Evolutionary conservation across 1,140 invertebrate species (phyloP).

Genomic region (Lutraria rhynchaena): DNA sequence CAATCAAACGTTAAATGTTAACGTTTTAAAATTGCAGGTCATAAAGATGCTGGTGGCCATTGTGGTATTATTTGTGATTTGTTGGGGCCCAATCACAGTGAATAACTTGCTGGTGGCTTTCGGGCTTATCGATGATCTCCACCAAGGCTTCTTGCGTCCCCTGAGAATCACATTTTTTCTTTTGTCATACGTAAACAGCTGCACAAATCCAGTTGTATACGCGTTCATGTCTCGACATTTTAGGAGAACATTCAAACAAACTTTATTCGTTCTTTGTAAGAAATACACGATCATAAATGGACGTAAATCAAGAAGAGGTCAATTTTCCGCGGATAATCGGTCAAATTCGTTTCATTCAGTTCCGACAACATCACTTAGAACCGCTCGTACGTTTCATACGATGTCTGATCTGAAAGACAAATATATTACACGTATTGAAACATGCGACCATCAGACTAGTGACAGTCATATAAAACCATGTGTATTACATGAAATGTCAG

Average conservation of each 20-base stretch:
- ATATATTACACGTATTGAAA: no score
- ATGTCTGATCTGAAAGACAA: conserved; percentile 39
- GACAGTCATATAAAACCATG: no score
- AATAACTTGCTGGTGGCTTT: conserved; percentile 83
- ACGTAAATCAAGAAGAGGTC: neutral
- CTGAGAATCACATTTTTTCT: conserved; percentile 87
- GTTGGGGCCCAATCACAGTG: conserved; percentile 83
- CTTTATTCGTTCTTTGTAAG: conserved; percentile 77
- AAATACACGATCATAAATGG: neutral
- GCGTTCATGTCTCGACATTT: conserved; percentile 92
- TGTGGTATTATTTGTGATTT: conserved; percentile 83
- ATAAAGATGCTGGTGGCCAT: conserved; percentile 84
- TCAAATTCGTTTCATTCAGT: conserved; percentile 35
- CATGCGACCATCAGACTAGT: no score
- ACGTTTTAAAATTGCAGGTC: no score
- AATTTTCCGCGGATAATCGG: neutral
- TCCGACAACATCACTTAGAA: conserved; percentile 20
- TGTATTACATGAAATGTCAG: no score
- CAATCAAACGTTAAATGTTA: no score
- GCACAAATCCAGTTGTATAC: conserved; percentile 90
- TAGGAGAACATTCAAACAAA: conserved; percentile 85
- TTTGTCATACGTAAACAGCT: conserved; percentile 85
- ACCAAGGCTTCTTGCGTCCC: conserved; percentile 85
- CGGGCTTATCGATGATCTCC: conserved; percentile 83
- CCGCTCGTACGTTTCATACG: conserved; percentile 25